Base-by-base conservation (phyloP, 2,888 invertebrate species). In the Acrobasis repandana region DNA sequence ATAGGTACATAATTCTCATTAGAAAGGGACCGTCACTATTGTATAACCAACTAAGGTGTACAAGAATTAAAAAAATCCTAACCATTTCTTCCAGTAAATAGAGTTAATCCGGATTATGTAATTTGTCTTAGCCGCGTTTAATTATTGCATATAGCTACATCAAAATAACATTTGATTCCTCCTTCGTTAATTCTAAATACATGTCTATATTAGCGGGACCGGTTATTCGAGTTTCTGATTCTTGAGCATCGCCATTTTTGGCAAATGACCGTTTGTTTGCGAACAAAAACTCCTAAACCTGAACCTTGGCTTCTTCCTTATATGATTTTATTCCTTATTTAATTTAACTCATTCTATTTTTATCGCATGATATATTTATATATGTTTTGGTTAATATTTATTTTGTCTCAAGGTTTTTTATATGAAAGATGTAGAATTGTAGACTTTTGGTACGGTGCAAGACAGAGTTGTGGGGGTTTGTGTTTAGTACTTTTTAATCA, bases 161-260 rank as follows among this genome's bases (percentile, higher is more conserved):
- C 11, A 38, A 56, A 58, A 34, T 33, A 51, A 6, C n/a, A 36
- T 36, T 43, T 38, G 18, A 9, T 43, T 38, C 20, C 18, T n/a
- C 9, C 9, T 38, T 38, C 18, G 38, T 18, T 61, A 61, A 57
- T 48, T 61, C 43, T 62, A 62, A 56, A 65, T 66, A 61, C 57
- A 49, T 48, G 64, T 58, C 38, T 63, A 36, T 61, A 64, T 63
- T 56, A 54, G 63, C 16, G 51, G 52, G 69, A 69, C 72, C 68
- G 65, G 70, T 63, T 64, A 18, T 14, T 65, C 69, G 28, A 64
- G 71, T 70, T 66, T 65, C 62, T 63, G 28, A 28, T 61, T 63
- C 59, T 62, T 56, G 62, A 63, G 60, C 65, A 61, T 57, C 62
- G 65, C 63, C 63, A 58, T 61, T 54, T 65, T 62, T 63, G 65